These are phyloP conservation scores for Merluccius polli DNA, from an alignment of 2,797 vertebrate species.

Conservation along the genomic window DNA sequence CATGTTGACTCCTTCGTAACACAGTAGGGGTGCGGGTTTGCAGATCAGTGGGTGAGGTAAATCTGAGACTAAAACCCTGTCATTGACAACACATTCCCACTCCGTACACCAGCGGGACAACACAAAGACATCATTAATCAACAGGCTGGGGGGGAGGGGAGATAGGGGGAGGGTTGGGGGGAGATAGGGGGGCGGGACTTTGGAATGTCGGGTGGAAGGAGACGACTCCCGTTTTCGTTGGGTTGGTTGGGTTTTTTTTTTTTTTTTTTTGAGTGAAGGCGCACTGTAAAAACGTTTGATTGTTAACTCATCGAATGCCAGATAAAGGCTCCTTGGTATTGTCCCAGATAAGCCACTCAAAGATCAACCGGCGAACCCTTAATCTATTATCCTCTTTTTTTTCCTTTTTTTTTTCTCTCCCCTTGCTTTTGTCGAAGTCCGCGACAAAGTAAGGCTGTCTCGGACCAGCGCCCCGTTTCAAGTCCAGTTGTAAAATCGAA, in stretches of 20 bases:
- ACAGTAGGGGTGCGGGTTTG: conserved; percentile 78
- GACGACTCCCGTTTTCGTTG: conserved; percentile 42
- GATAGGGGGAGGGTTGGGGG: no score
- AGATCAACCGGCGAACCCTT: conserved; percentile 51
- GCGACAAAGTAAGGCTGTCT: conserved; percentile 60
- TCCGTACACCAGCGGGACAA: conserved; percentile 64
- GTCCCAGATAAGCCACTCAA: conserved; percentile 62
- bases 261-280: conserved; percentile 50
- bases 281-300: conserved; percentile 68
- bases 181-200: conserved; percentile 40
- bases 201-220: conserved; percentile 69
- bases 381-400: conserved; percentile 13
- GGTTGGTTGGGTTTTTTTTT: conserved; percentile 2
- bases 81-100: conserved; percentile 59
- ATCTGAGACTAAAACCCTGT: conserved; percentile 70
- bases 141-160: conserved; percentile 41
- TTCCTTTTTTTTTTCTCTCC: conserved; percentile 15
- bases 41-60: conserved; percentile 81
- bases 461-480: conserved; percentile 58
- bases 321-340: conserved; percentile 57
- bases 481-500: conserved; percentile 53
- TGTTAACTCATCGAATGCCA: conserved; percentile 71
- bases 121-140: conserved; percentile 41
- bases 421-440: conserved; percentile 28
- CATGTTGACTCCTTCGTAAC: conserved; percentile 66